Percentiles rank a stretch among this genome's conserved stretches.
phyloP scores from a whole-genome alignment of 2,888 invertebrate genomes.

The Tetranychus piercei region DNA sequence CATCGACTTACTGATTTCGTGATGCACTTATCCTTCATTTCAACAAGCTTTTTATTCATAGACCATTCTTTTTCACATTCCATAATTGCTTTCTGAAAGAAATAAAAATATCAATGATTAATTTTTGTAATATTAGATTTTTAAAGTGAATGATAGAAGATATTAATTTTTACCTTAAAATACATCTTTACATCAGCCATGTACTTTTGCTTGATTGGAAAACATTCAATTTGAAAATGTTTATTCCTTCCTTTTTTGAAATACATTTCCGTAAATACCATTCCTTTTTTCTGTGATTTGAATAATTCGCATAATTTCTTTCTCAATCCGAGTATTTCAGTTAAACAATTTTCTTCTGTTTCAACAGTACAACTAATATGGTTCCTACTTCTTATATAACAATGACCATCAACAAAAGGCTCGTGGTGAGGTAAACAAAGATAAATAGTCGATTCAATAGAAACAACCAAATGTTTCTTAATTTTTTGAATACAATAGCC shows the following conservation, averaged over 20 bases:
- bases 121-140: neutral
- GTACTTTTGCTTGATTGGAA: constrained; percentile 61
- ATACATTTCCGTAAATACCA: constrained; percentile 17
- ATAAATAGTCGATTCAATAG: constrained; percentile 46
- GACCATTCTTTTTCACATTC: constrained; percentile 92
- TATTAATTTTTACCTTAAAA: constrained; percentile 50
- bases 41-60: constrained; percentile 73
- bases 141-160: neutral
- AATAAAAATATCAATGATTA: constrained; percentile 10
- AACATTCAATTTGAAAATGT: constrained; percentile 48
- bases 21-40: constrained; percentile 49
- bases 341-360: constrained; percentile 16
- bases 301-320: constrained; percentile 10
- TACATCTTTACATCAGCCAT: constrained; percentile 83
- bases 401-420: constrained; percentile 16
- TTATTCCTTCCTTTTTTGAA: constrained; percentile 13
- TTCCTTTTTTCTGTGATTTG: neutral
- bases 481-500: constrained; percentile 62
- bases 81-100: constrained; percentile 60
- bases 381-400: constrained; percentile 13
- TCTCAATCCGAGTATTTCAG: constrained; percentile 15
- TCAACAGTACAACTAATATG: constrained; percentile 10
- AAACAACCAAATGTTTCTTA: constrained; percentile 64
- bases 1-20: neutral
- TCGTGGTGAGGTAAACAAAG: constrained; percentile 13